Base-by-base conservation (phyloP, 2,888 invertebrate species). In the Perdita meconis region DNA sequence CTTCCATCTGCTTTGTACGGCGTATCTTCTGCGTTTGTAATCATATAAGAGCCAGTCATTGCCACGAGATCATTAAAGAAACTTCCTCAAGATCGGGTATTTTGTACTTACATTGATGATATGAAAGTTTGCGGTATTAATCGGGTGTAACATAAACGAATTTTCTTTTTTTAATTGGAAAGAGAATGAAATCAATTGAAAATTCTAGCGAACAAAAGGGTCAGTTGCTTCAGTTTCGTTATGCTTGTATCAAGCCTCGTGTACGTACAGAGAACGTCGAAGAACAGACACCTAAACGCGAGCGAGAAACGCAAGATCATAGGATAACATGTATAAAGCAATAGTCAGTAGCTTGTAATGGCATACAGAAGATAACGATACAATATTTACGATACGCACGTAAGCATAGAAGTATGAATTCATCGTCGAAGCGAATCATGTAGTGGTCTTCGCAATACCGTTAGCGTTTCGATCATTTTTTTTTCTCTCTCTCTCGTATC, bases 281-380 rank as follows among this genome's bases (percentile, higher is more conserved):
- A n/a, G 16, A 13, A 67, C 4, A 8, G 12, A 1, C 5, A 16
- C 3, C 16, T 19, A 26, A 19, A 47, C 2, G 3, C 12, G 13
- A 55, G 5, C 8, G 13, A 30, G 36, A 19, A 53, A 16, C 30
- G 42, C 40, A 22, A 55, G 53, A 47, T 55, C 42, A 55, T 30
- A 26, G 50, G 50, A 65, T 70, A 19, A 19, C 53, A 40, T 63
- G 78, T 81, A 69, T 69, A 81, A 71, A 70, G 57, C 70, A 66
- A 80, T 74, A 81, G 80, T 81, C 80, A 81, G 57, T 81, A 81
- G 80, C 65, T 80, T 57, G 73, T 79, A 79, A 73, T 69, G 56
- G 57, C 42, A 64, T 64, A 64, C 51, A 34, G 71, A 56, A 64
- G 44, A 55, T 78, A 57, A 70, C 34, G 55, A 47, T 73, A 53